phyloP scores from a whole-genome alignment of 2,888 invertebrate genomes.

The Andrena minutula region DNA sequence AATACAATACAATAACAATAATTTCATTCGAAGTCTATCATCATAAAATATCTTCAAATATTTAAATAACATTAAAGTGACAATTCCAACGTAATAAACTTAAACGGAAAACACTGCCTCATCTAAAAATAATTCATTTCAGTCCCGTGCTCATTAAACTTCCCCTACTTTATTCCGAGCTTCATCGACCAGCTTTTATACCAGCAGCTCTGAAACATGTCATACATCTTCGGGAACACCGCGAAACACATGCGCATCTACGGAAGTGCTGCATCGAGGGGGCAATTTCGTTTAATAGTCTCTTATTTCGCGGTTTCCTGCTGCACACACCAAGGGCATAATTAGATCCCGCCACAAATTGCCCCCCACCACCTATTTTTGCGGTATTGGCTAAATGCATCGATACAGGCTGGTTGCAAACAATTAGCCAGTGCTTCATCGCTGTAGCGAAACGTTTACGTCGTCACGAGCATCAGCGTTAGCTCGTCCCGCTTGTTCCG shows the following conservation, averaged over 20 bases:
- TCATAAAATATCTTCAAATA: too few relatives aligned
- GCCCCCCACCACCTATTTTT: constrained; percentile 42
- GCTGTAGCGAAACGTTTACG: constrained; percentile 7
- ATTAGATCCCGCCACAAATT: constrained; percentile 63
- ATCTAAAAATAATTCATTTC: too few relatives aligned
- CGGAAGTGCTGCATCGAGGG: not conserved
- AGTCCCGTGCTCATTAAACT: too few relatives aligned
- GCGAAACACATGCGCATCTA: not conserved
- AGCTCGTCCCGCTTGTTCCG: not conserved
- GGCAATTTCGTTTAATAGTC: constrained; percentile 45
- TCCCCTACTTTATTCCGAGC: too few relatives aligned
- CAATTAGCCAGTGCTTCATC: constrained; percentile 33
- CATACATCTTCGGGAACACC: not conserved
- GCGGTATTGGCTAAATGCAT: constrained; percentile 65
- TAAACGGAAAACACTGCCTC: too few relatives aligned
- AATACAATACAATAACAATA: too few relatives aligned
- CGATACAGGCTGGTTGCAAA: constrained; percentile 52
- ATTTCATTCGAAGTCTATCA: too few relatives aligned
- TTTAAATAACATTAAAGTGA: too few relatives aligned
- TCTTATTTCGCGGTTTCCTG: constrained; percentile 51
- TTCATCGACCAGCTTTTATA: too few relatives aligned
- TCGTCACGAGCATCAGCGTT: not conserved
- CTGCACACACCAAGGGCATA: constrained; percentile 57
- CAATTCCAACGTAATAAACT: too few relatives aligned
- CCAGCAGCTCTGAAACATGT: not conserved